Percentiles rank a stretch among this genome's conserved stretches.
These are phyloP conservation scores for Gobiocypris rarus DNA, from an alignment of 2,113 vertebrate genomes.

Conservation along the genomic window DNA sequence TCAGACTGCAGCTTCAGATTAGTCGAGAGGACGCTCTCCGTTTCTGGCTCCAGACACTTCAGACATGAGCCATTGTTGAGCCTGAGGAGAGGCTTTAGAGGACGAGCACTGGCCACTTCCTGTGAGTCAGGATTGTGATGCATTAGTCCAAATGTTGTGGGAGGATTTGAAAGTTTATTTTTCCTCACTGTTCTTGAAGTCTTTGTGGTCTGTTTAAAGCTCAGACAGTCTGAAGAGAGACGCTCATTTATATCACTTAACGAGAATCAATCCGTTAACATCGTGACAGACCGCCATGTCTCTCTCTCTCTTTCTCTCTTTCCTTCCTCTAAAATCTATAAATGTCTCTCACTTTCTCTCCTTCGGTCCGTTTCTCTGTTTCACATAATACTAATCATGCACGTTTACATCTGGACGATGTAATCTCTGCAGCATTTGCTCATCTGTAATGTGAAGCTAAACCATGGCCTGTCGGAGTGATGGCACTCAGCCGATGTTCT, in stretches of 20 bases:
- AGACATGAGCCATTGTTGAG: neutral
- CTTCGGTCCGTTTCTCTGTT: neutral
- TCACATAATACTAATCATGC: neutral
- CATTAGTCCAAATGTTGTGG: neutral
- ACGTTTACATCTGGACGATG: neutral
- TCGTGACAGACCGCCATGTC: neutral
- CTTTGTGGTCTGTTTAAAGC: neutral
- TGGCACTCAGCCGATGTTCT: neutral
- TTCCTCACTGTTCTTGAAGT: neutral
- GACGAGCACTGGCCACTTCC: neutral
- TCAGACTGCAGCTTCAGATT: neutral
- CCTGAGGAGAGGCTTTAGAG: neutral
- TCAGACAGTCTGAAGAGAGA: neutral
- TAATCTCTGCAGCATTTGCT: neutral
- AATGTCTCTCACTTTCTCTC: slow-evolving; percentile 6
- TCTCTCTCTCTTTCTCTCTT: neutral
- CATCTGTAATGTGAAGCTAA: neutral
- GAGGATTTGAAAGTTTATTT: slow-evolving; percentile 3
- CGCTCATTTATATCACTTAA: slow-evolving; percentile 15
- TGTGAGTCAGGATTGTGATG: neutral
- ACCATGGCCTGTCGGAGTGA: neutral
- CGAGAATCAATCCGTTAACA: slow-evolving; percentile 7
- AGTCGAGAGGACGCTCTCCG: neutral
- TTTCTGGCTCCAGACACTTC: neutral
- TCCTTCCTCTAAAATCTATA: neutral